Evolutionary conservation across 2,113 vertebrate genomes (phyloP).

Genomic region (Danio rerio): GRCz12tu NC_133189.1:26926001-26926500

Average conservation of each 20-base stretch:
- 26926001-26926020: too few species aligned
- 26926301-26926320: neutral
- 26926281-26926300: neutral
- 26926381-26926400: neutral
- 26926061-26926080: too few species aligned
- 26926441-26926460: neutral
- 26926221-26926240: too few species aligned
- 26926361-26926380: neutral
- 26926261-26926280: neutral
- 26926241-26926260: neutral
- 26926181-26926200: too few species aligned
- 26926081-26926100: too few species aligned
- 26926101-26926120: too few species aligned
- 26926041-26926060: too few species aligned
- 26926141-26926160: too few species aligned
- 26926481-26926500: constrained; percentile 12
- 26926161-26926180: too few species aligned
- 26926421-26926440: neutral
- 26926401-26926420: neutral
- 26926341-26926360: neutral
- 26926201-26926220: too few species aligned
- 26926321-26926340: neutral
- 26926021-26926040: too few species aligned
- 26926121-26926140: too few species aligned
- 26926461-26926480: neutral